These are phyloP conservation scores for Hetaerina titia DNA, from an alignment of 2,888 invertebrate species.

Conservation along the genomic window DNA sequence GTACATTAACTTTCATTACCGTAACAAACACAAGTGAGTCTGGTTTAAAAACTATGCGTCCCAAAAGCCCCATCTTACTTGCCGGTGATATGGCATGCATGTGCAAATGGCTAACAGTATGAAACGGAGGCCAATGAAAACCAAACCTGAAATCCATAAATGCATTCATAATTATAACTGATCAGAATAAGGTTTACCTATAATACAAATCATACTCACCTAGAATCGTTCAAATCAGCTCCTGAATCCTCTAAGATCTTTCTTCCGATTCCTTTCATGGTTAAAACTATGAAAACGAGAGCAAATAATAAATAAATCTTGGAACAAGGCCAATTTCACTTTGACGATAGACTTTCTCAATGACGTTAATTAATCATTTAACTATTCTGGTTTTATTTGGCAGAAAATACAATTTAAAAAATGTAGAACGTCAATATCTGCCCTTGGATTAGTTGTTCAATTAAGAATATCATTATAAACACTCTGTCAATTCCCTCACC, in stretches of 20 bases:
- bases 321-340: too few relatives aligned
- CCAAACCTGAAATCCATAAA: conserved; percentile 81
- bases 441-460: background rate
- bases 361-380: background rate
- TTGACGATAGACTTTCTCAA: too few relatives aligned
- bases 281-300: conserved; percentile 80
- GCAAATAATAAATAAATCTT: too few relatives aligned
- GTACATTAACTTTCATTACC: conserved; percentile 79
- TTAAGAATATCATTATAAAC: too few relatives aligned
- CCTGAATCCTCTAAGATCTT: conserved; percentile 79
- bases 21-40: conserved; percentile 90
- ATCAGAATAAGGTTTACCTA: background rate
- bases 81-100: conserved; percentile 91
- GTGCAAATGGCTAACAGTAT: conserved; percentile 89
- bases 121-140: conserved; percentile 96
- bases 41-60: conserved; percentile 84
- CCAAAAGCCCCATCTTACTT: conserved; percentile 85
- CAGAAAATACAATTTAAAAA: background rate
- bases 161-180: background rate
- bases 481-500: conserved; percentile 82
- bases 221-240: conserved; percentile 73
- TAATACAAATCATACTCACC: conserved; percentile 71
- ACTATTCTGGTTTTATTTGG: background rate
- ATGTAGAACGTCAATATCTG: conserved; percentile 30
- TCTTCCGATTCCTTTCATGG: conserved; percentile 82